Evolutionary conservation across 30 jellyfish, hydroid and myxozoan genomes (phyloP).

Genomic region (Cassiopea andromeda): DNA sequence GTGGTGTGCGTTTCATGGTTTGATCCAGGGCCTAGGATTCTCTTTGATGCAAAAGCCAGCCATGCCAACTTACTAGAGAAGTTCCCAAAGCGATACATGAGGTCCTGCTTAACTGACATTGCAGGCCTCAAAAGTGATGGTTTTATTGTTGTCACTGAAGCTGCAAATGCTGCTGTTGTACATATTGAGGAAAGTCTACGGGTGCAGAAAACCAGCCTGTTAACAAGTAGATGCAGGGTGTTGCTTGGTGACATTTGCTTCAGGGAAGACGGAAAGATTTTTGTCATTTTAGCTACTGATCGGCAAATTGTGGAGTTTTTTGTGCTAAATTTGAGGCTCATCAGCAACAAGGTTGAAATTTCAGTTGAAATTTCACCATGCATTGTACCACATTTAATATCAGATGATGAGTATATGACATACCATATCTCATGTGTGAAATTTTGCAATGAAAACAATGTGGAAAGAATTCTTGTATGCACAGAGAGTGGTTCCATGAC

Average conservation of each 20-base stretch:
- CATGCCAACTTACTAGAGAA: conserved; percentile 35
- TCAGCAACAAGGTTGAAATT: conserved; percentile 45
- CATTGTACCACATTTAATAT: conserved; percentile 63
- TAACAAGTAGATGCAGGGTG: conserved; percentile 44
- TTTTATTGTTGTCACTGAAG: conserved; percentile 51
- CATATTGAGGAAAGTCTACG: conserved; percentile 37
- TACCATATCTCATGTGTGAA: conserved; percentile 55
- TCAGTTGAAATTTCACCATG: conserved; percentile 77
- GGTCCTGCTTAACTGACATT: conserved; percentile 55
- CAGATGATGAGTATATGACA: conserved; percentile 49
- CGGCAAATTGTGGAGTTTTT: conserved; percentile 71
- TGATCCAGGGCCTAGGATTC: conserved; percentile 42
- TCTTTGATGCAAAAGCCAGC: conserved; percentile 61
- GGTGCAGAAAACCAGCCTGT: conserved; percentile 25
- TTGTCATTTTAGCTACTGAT: conserved; percentile 62
- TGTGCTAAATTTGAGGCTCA: conserved; percentile 45
- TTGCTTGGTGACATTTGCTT: conserved; percentile 52
- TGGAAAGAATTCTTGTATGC: conserved; percentile 59
- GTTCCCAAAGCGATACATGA: conserved; percentile 35
- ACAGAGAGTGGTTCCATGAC: conserved; percentile 59
- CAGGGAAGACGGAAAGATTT: conserved; percentile 76
- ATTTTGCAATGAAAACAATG: conserved; percentile 41
- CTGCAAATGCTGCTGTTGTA: conserved; percentile 56
- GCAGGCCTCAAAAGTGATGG: conserved; percentile 68
- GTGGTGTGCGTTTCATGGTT: conserved; percentile 58